Evolutionary conservation across 1,140 invertebrate species (phyloP).

Genomic region (Papilio xuthus): DNA sequence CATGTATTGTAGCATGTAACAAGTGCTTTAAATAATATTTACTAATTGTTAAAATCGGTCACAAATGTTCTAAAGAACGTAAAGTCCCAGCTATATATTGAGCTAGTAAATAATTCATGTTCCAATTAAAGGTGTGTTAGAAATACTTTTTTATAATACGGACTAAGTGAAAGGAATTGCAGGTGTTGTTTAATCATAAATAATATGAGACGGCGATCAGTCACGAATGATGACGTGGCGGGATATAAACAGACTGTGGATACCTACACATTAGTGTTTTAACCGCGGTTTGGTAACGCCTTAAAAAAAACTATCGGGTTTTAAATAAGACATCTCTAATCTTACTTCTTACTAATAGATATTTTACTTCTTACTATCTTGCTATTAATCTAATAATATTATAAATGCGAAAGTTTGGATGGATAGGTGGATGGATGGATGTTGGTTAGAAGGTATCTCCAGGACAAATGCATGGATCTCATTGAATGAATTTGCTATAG

Average conservation of each 20-base stretch:
- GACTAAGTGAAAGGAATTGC: not conserved
- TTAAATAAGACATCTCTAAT: too few species aligned
- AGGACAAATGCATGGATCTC: too few species aligned
- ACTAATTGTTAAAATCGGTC: not conserved
- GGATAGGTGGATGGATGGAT: too few species aligned
- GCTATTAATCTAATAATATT: too few species aligned
- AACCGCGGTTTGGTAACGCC: not conserved
- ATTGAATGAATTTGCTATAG: too few species aligned
- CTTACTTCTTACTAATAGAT: too few species aligned
- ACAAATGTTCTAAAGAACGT: not conserved
- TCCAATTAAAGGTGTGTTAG: not conserved
- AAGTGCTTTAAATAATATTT: not conserved
- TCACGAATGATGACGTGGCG: not conserved
- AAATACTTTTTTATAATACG: not conserved
- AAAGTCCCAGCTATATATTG: too few species aligned
- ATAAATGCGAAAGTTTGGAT: too few species aligned
- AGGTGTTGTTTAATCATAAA: conserved; percentile 19
- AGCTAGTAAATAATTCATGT: too few species aligned
- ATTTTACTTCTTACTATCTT: too few species aligned
- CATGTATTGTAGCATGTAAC: not conserved
- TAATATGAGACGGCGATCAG: not conserved
- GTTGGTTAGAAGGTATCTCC: too few species aligned
- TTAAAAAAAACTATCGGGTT: not conserved
- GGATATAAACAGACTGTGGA: not conserved
- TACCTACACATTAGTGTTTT: not conserved